Base-by-base conservation (phyloP, 2,113 vertebrate species). In the Sinocyclocheilus rhinocerous region DNA sequence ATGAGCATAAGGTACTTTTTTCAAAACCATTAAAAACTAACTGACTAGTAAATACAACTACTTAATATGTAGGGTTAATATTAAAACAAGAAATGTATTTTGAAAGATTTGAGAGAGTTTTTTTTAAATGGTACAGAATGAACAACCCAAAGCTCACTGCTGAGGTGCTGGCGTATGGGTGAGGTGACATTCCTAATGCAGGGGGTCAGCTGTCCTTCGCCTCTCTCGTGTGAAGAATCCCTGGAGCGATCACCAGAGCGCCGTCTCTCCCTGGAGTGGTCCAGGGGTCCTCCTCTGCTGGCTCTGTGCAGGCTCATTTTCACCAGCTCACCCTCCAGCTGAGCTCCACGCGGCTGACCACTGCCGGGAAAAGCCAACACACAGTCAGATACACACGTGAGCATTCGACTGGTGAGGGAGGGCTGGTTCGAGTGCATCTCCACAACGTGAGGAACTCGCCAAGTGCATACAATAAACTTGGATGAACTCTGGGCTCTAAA, bases 171-270 rank as follows among this genome's bases (percentile, higher is more conserved):
- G 26, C 97, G 94, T 26, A 97, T 99, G 80, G 98, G 98, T 26
- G 98, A 99, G 12, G 97, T 97, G 57, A 99, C 95, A 81, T 99
- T 99, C 92, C 98, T 95, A 93, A 99, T 99, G 94, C 98, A 99
- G 0, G 98, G 98, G 59, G 97, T 99, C 84, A 99, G 96, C 85
- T 98, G 97, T 70, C 96, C 95, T 90, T 99, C 98, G 42, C 92
- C 94, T 90, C 97, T 95, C 92, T 99, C 98, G 0, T 99, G 97
- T 80, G 98, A 99, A 0, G 97, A 99, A 91, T 99, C 98, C 6
- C 97, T 96, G 15, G 98, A 99, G 86, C 97, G 94, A 92, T 99
- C 98, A 81, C 97, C 96, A 75, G 98, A 99, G 39, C 97, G 95
- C 76, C 97, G 94, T 81, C 96, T 96, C 86, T 99, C 97, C 89